Evolutionary conservation across 2,113 vertebrate species (phyloP), one percentile per base, ranked within the genome.

Genomic region (Microcebus ravelobensis): DNA sequence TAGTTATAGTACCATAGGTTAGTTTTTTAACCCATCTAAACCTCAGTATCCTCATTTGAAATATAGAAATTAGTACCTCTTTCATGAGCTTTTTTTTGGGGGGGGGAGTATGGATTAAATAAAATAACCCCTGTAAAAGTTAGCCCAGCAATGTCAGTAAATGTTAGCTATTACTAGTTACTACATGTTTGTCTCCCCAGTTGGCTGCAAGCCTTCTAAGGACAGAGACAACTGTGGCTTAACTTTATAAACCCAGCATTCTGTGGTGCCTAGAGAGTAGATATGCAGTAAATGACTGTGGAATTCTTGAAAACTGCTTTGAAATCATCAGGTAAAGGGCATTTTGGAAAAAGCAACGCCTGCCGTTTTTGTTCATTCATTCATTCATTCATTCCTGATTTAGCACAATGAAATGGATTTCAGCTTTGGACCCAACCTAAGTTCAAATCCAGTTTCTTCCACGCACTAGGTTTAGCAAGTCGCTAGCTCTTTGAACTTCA

Each of bases 261-360:
- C 68, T 52, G 50, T 29, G 21, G 5, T 55, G 6, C 11, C 86
- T 73, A 15, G 20, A 86, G 48, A 73, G 77, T 45, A 76, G 83
- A 45, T 57, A 65, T 23, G 31, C 39, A 77, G n/a, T 73, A 77
- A n/a, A 45, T 59, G 59, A n/a, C 61, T 76, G 21, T 15, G n/a
- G 34, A 87, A 70, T 92, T 96, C 87, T 94, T 39, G 27, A 48
- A 39, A 87, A 91, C 29, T 20, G 29, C 65, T 93, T 82, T 76
- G 55, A 68, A 77, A 45, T 52, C 12, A 50, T 96, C 34, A 71
- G 55, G 63, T 86, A 63, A 94, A 92, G 48, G 34, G 12, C 42
- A 39, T 59, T 71, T 82, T 82, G 65, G 74, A 92, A 90, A 65
- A 27, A 76, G 39, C 61, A 68, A 11, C 9, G 6, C 8, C 31